Percentiles rank a stretch among this genome's conserved stretches.
phyloP scores from a whole-genome alignment of 2,113 vertebrate species.

The Rhynchomys soricoides region DNA sequence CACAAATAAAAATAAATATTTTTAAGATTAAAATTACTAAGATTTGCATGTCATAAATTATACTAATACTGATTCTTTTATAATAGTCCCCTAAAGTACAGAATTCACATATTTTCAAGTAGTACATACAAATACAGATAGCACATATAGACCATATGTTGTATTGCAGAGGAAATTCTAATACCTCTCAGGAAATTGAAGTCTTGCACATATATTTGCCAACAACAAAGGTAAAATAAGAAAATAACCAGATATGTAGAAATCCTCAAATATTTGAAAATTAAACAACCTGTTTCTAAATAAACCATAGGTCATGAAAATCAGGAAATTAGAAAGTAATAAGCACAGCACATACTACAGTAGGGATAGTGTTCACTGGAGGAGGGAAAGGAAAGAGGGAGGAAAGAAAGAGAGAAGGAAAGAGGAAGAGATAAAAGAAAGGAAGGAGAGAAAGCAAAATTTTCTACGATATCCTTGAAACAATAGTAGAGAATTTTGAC shows the following conservation, averaged over 20 bases:
- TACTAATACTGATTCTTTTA: not conserved
- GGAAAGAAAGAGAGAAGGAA: not conserved
- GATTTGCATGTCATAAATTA: not conserved
- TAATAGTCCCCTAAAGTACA: not conserved
- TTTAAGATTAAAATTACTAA: not conserved
- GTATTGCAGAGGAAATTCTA: not conserved
- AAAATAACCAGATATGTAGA: not conserved
- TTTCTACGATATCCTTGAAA: not conserved
- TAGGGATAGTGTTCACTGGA: not conserved
- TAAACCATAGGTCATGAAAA: not conserved
- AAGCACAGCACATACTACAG: not conserved
- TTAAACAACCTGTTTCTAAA: not conserved
- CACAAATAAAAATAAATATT: not conserved
- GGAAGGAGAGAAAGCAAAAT: not conserved
- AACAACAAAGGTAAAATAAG: not conserved
- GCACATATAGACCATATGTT: not conserved
- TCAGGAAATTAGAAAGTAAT: not conserved
- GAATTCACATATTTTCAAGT: not conserved
- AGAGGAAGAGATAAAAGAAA: no score
- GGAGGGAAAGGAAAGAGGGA: not conserved
- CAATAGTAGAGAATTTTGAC: not conserved
- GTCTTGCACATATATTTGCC: not conserved
- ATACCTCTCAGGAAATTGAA: not conserved
- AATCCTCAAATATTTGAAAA: not conserved
- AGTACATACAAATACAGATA: not conserved